These are phyloP conservation scores for Centruroides sculpturatus DNA, from an alignment of 1,140 invertebrate genomes.

Conservation along the genomic window DNA sequence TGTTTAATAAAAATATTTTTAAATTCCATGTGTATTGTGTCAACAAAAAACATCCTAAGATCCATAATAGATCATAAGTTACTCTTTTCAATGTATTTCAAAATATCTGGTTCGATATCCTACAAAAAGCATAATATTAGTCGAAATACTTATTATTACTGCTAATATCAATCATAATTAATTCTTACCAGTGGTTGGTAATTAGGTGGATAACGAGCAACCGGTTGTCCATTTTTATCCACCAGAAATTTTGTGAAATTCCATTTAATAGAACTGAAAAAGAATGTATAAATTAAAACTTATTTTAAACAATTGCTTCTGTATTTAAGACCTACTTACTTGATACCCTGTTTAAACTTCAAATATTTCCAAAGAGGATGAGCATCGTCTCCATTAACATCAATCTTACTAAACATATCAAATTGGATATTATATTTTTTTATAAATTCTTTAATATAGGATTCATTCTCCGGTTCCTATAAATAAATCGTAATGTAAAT, in stretches of 20 bases:
- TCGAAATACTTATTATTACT: no score
- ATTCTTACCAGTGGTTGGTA: conserved; percentile 40
- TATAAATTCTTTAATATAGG: conserved; percentile 55
- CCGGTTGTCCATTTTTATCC: conserved; percentile 65
- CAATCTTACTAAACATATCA: conserved; percentile 60
- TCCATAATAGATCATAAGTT: no score
- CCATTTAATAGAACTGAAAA: conserved; percentile 44
- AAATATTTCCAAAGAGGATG: conserved; percentile 75
- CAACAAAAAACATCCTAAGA: no score
- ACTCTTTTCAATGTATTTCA: no score
- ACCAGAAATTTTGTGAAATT: conserved; percentile 93
- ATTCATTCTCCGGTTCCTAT: conserved; percentile 49
- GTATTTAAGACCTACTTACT: no score
- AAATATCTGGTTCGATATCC: no score
- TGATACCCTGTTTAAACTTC: conserved; percentile 48
- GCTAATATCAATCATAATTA: no score
- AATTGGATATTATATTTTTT: conserved; percentile 51
- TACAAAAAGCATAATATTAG: no score
- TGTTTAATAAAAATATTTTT: no score
- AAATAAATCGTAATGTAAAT: not conserved
- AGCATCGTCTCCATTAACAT: conserved; percentile 73
- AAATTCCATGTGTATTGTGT: no score
- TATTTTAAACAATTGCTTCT: no score
- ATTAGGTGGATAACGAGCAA: conserved; percentile 60
- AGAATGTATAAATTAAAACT: no score